Conservation (phyloP, 2,797 vertebrate species). For the Nyctalus aviator region DNA sequence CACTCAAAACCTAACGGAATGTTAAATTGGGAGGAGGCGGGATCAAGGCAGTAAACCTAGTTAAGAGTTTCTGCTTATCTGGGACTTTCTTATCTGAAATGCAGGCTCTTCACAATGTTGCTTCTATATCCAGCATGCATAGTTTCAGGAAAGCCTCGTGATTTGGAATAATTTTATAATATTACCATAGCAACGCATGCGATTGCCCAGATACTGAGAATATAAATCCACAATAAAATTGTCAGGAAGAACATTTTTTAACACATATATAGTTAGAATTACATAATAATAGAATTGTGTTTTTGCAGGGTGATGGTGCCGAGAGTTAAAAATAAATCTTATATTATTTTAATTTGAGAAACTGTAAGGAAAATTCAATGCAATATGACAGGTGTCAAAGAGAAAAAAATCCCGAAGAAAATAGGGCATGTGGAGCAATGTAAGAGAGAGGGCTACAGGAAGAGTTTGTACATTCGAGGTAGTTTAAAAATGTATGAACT, state of each 20-base stretch:
- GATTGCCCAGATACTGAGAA: slow-evolving; percentile 74
- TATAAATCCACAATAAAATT: slow-evolving; percentile 70
- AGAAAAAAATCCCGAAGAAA: background rate
- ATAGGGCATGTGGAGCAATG: background rate
- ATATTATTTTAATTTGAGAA: slow-evolving; percentile 29
- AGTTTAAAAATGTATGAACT: background rate
- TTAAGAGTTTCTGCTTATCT: slow-evolving; percentile 67
- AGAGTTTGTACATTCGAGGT: background rate
- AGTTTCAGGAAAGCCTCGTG: slow-evolving; percentile 77
- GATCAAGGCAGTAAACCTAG: background rate
- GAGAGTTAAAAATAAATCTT: slow-evolving; percentile 30
- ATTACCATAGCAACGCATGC: slow-evolving; percentile 84
- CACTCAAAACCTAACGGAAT: background rate
- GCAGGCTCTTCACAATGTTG: slow-evolving; percentile 32
- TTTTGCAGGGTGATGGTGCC: background rate
- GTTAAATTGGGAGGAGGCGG: background rate
- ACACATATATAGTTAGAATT: slow-evolving; percentile 38
- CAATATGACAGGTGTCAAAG: background rate
- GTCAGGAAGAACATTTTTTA: background rate
- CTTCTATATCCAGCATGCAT: slow-evolving; percentile 69
- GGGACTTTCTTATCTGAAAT: slow-evolving; percentile 64
- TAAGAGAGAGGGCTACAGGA: background rate
- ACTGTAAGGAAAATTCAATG: slow-evolving; percentile 15
- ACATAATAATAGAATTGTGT: slow-evolving; percentile 29
- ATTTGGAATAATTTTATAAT: slow-evolving; percentile 83